phyloP scores from a whole-genome alignment of 1,140 invertebrate species.

The Latrodectus geometricus region DNA sequence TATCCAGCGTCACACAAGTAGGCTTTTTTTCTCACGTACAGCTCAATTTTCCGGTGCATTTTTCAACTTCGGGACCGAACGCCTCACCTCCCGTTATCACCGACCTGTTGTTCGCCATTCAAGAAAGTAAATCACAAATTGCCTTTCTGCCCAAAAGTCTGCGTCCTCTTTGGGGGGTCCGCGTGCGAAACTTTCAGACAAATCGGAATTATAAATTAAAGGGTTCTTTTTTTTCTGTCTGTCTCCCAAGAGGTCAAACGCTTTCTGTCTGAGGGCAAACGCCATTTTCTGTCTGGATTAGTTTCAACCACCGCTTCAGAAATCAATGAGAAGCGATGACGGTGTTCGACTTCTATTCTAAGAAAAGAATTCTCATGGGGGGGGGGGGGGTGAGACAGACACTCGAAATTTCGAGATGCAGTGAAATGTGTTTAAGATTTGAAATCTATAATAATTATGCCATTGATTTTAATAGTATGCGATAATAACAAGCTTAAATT shows the following conservation, averaged over 20 bases:
- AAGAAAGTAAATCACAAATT: neutral
- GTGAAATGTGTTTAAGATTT: no score
- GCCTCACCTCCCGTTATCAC: neutral
- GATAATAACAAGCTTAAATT: no score
- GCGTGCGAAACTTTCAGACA: neutral
- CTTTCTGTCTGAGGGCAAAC: no score
- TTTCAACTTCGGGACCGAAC: neutral
- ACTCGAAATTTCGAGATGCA: no score
- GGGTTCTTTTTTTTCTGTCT: neutral
- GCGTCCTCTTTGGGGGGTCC: neutral
- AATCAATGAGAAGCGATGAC: no score
- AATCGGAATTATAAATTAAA: neutral
- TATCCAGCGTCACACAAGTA: neutral
- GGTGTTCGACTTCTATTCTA: no score
- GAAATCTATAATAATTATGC: no score
- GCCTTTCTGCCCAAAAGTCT: neutral
- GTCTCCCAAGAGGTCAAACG: neutral
- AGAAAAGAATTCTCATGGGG: no score
- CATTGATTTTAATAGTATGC: no score
- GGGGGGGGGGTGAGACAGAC: no score
- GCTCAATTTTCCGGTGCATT: conserved; percentile 12
- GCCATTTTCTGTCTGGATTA: no score
- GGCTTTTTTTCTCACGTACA: neutral
- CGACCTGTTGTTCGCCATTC: neutral
- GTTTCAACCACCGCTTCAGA: no score